Evolutionary conservation across 2,888 invertebrate species (phyloP).

Genomic region (Aromia moschata): DNA sequence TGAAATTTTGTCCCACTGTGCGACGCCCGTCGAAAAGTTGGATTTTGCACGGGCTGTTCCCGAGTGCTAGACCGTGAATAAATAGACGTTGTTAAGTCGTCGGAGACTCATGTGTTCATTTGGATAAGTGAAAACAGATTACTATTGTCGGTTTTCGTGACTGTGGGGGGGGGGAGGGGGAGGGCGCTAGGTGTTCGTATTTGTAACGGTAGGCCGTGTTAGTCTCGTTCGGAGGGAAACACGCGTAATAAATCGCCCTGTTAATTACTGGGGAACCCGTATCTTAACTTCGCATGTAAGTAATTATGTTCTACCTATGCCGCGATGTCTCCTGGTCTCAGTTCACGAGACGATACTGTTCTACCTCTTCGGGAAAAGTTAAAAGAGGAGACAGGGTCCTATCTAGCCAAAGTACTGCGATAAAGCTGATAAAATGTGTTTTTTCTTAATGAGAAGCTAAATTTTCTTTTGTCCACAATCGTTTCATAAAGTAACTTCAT

Average conservation of each 20-base stretch:
- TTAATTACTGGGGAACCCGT: slow-evolving; percentile 59
- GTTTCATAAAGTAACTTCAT: too few relatives aligned
- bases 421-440: too few relatives aligned
- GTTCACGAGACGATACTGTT: slow-evolving; percentile 48
- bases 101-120: slow-evolving; percentile 39
- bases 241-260: slow-evolving; percentile 58
- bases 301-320: slow-evolving; percentile 52
- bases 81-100: slow-evolving; percentile 29
- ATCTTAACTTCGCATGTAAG: slow-evolving; percentile 52
- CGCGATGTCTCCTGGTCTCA: slow-evolving; percentile 44
- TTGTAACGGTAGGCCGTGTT: slow-evolving; percentile 57
- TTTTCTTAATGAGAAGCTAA: too few relatives aligned
- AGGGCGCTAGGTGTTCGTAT: slow-evolving; percentile 56
- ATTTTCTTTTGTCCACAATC: too few relatives aligned
- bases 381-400: too few relatives aligned
- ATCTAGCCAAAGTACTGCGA: too few relatives aligned
- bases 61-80: slow-evolving; percentile 31
- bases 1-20: too few relatives aligned
- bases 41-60: too few relatives aligned
- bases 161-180: slow-evolving; percentile 52
- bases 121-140: slow-evolving; percentile 50
- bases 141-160: slow-evolving; percentile 54
- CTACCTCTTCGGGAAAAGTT: too few relatives aligned
- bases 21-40: too few relatives aligned
- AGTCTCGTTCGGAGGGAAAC: slow-evolving; percentile 53